Base-by-base conservation (phyloP, 2,113 vertebrate genomes). In the Sinocyclocheilus grahami region DNA sequence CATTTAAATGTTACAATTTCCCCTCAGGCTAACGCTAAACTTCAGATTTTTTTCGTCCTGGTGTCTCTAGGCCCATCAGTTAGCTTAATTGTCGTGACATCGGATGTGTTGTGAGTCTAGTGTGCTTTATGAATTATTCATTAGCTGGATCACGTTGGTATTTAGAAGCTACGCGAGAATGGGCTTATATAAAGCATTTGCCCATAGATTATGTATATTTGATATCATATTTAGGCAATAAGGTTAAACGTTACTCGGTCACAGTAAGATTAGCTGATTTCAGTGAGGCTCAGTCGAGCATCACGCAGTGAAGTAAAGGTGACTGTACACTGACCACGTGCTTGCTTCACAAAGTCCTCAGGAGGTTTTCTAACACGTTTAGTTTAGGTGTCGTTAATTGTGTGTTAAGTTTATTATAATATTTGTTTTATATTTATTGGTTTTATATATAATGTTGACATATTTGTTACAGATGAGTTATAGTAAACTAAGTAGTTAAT, bases 301-400 rank as follows among this genome's bases (percentile, higher is more conserved):
- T 77, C 71, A 85, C 62, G 83, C 72, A 77, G 53, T 58, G 42
- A 42, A 42, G 42, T 42, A 42, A 46, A 46, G 10, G 42, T 48
- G 92, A 92, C 90, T 92, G 92, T 20, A 76, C 77, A 18, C 16
- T 89, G 88, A 92, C 92, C 93, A 93, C 93, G 92, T 94, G 94
- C 92, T 91, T 93, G 46, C 12, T 46, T 46, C 42, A 46, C 9
- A 46, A 46, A 9, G 24, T 83, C 51, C 39, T 58, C 65, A 82
- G 79, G 71, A 46, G 71, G 20, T 8, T 30, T 67, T 30, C 13
- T 67, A 67, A 67, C 63, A 30, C 63, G 7, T 67, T 67, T 67
- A 37, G 37, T 37, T 37, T 37, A 33, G 30, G 30, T 33, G 37
- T 37, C 4, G 37, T 37, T 33, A 33, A 37, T 37, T 37, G 37